A percentile compares a stretch with the other conserved stretches of the same genome.
Conservation (phyloP, 2,888 invertebrate genomes). For the Aspidiotus rigidus region DNA sequence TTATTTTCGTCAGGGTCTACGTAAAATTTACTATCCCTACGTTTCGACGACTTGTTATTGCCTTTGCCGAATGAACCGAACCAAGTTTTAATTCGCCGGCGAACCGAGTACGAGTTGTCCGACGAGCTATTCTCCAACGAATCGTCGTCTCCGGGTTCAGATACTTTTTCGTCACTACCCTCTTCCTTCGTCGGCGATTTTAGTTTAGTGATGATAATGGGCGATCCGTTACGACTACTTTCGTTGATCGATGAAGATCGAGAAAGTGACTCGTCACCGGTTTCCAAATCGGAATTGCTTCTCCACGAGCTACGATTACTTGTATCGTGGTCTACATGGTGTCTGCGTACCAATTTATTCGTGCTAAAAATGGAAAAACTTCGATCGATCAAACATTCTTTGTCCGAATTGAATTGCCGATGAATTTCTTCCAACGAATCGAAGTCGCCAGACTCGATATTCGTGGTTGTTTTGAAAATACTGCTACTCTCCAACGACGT, state of each 20-base stretch:
- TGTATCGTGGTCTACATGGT: constrained; percentile 1
- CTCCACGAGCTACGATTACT: constrained; percentile 26
- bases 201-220: constrained; percentile 5
- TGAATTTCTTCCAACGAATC: constrained; percentile 23
- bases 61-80: constrained; percentile 42
- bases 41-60: constrained; percentile 36
- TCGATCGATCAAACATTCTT: constrained; percentile 14
- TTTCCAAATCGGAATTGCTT: constrained; percentile 18
- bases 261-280: constrained; percentile 9
- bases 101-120: constrained; percentile 36
- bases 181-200: background rate
- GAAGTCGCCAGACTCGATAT: background rate
- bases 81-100: constrained; percentile 38
- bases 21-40: constrained; percentile 39
- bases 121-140: constrained; percentile 35
- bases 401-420: constrained; percentile 24
- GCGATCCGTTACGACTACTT: constrained; percentile 7
- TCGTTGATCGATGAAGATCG: constrained; percentile 16
- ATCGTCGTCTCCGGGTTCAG: constrained; percentile 24
- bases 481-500: background rate
- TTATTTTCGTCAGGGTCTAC: constrained; percentile 31
- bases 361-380: background rate
- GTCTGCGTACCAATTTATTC: background rate
- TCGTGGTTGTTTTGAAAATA: background rate
- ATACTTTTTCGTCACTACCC: constrained; percentile 4